phyloP scores from a whole-genome alignment of 2,888 invertebrate genomes.

The Papilio protenor region DNA sequence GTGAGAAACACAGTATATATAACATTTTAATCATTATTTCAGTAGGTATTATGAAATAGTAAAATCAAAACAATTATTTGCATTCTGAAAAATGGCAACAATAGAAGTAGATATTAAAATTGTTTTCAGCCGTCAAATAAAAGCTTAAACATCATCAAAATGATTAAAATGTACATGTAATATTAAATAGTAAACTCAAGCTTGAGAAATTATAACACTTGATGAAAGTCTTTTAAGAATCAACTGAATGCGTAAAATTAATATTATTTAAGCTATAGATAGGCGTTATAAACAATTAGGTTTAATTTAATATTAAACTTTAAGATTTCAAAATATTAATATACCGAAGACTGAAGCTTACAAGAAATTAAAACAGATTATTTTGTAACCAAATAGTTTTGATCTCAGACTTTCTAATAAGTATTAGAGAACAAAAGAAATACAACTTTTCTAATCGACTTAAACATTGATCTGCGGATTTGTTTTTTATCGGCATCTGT shows the following conservation, averaged over 20 bases:
- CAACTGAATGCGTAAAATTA: not conserved
- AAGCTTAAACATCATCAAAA: not conserved
- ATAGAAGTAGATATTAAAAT: too few relatives aligned
- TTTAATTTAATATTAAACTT: not conserved
- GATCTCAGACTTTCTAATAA: not conserved
- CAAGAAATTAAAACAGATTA: not conserved
- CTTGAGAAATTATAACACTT: too few relatives aligned
- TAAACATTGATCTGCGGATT: slow-evolving; percentile 1
- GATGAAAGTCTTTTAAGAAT: too few relatives aligned
- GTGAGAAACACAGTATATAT: too few relatives aligned
- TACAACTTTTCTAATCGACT: slow-evolving; percentile 5
- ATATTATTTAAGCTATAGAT: not conserved
- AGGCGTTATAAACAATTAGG: not conserved
- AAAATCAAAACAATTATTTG: not conserved
- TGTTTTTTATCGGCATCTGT: slow-evolving; percentile 28
- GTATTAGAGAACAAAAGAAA: slow-evolving; percentile 11
- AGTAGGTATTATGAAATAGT: not conserved
- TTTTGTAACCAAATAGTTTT: not conserved
- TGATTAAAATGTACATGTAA: too few relatives aligned
- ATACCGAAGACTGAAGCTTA: not conserved
- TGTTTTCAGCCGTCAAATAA: too few relatives aligned
- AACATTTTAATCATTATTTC: not conserved
- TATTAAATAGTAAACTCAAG: too few relatives aligned
- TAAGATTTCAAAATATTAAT: not conserved
- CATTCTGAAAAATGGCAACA: too few relatives aligned